phyloP scores from a whole-genome alignment of 1,140 invertebrate species.

The Fopius arisanus region DNA sequence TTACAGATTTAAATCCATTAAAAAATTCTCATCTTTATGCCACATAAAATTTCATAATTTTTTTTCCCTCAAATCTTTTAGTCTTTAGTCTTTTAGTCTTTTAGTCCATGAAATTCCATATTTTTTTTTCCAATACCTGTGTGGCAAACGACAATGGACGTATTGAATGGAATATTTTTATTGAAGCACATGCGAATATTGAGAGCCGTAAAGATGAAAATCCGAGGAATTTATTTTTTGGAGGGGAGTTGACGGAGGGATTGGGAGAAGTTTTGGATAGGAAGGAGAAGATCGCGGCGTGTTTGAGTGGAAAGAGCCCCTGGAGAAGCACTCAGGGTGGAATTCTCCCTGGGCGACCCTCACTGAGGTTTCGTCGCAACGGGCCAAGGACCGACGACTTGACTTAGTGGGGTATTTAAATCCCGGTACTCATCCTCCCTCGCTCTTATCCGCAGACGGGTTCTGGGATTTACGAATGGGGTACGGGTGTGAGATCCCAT shows the following conservation, averaged over 20 bases:
- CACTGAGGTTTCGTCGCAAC: neutral
- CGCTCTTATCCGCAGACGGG: slow-evolving; percentile 23
- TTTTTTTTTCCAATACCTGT: too few relatives aligned
- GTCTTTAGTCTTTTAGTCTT: too few relatives aligned
- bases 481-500: slow-evolving; percentile 1
- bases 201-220: too few relatives aligned
- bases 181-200: too few relatives aligned
- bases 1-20: too few relatives aligned
- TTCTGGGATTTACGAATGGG: slow-evolving; percentile 19
- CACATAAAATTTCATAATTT: too few relatives aligned
- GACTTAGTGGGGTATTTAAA: slow-evolving; percentile 24
- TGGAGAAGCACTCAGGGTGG: slow-evolving; percentile 4
- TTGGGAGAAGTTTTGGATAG: neutral
- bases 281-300: neutral
- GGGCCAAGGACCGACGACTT: neutral
- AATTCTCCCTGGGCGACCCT: slow-evolving; percentile 17
- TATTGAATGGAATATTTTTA: too few relatives aligned
- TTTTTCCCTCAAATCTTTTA: too few relatives aligned
- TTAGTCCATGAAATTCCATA: too few relatives aligned
- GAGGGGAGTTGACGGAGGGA: neutral
- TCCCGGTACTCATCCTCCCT: neutral
- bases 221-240: neutral
- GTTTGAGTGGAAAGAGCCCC: slow-evolving; percentile 3
- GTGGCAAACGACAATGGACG: too few relatives aligned
- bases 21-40: too few relatives aligned